These are phyloP conservation scores for Gymnarchus niloticus DNA, from an alignment of 2,113 vertebrate genomes.

Conservation along the genomic window DNA sequence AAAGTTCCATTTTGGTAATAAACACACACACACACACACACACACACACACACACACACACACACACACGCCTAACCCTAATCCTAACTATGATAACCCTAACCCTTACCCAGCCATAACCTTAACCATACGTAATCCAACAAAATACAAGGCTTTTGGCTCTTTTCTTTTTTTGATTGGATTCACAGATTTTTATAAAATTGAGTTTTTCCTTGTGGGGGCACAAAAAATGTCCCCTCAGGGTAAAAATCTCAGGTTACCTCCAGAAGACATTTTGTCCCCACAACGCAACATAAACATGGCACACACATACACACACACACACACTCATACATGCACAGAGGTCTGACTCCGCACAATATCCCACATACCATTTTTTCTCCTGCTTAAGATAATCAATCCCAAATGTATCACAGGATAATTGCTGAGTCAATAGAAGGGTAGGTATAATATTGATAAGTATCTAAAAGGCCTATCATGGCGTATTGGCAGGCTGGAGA, in stretches of 20 bases:
- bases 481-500: slow-evolving; percentile 66
- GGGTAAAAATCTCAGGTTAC: too few relatives aligned
- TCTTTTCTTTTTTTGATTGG: too few relatives aligned
- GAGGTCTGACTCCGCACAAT: not conserved
- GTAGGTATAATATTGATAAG: slow-evolving; percentile 79
- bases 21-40: not conserved
- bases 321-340: not conserved
- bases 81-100: too few relatives aligned
- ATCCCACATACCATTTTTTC: slow-evolving; percentile 32
- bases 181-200: too few relatives aligned
- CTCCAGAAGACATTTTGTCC: not conserved
- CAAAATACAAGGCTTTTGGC: too few relatives aligned
- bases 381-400: slow-evolving; percentile 71
- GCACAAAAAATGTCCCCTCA: too few relatives aligned
- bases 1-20: not conserved
- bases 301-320: not conserved
- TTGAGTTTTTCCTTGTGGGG: too few relatives aligned
- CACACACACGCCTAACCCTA: not conserved
- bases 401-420: slow-evolving; percentile 76
- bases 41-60: not conserved
- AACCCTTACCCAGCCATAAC: too few relatives aligned
- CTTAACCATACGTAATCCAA: too few relatives aligned
- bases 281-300: too few relatives aligned
- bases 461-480: slow-evolving; percentile 72
- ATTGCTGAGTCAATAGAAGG: slow-evolving; percentile 75